Conservation (phyloP, 2,888 invertebrate genomes). For the Brenthis daphne region DNA sequence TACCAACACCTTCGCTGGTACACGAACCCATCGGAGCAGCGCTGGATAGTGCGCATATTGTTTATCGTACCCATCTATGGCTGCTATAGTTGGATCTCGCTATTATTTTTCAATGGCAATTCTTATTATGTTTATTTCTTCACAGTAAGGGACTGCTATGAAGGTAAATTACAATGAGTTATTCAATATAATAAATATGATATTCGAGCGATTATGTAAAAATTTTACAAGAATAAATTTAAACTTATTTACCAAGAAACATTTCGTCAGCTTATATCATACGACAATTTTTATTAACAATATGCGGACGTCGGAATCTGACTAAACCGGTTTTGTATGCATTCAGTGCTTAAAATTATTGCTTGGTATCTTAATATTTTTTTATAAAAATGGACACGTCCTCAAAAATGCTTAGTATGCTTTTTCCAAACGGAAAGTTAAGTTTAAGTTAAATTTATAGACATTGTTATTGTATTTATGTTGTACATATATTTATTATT, state of each 20-base stretch:
- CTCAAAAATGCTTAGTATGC: no score
- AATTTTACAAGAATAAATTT: no score
- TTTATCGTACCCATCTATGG: constrained; percentile 99
- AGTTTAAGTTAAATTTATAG: no score
- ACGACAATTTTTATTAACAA: background rate
- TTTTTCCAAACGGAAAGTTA: no score
- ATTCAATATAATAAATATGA: no score
- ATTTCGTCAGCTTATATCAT: no score
- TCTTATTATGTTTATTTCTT: constrained; percentile 99
- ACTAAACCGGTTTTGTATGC: constrained; percentile 1
- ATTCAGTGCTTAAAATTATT: background rate
- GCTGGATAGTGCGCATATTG: constrained; percentile 99
- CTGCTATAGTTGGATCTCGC: constrained; percentile 98
- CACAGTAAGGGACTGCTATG: constrained; percentile 99
- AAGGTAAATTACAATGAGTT: constrained; percentile 84
- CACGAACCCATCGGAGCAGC: constrained; percentile 98
- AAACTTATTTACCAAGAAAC: no score
- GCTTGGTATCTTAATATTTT: no score
- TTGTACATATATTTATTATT: no score
- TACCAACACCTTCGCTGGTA: constrained; percentile 99
- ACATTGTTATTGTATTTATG: no score
- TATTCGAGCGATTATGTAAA: no score
- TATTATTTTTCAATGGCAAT: constrained; percentile 98
- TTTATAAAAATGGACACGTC: no score
- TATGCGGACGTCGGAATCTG: background rate